phyloP scores from a whole-genome alignment of 2,888 invertebrate genomes.

The Trichopria drosophilae region DNA sequence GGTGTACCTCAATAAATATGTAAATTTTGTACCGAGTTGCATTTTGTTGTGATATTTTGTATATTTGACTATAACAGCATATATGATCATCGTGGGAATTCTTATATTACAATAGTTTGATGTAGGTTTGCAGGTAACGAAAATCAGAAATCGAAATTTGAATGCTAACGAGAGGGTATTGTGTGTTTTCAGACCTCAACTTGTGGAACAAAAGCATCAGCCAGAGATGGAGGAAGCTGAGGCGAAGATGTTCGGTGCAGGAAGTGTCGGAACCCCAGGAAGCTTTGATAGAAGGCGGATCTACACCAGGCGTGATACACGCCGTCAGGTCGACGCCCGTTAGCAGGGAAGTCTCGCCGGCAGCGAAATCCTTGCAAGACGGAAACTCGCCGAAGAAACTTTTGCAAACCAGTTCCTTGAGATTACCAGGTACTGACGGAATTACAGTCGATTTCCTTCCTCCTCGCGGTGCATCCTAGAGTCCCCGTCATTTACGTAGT shows the following conservation, averaged over 20 bases:
- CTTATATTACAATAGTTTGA: too few relatives aligned
- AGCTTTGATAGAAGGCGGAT: constrained; percentile 60
- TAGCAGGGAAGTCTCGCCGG: constrained; percentile 54
- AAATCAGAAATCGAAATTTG: too few relatives aligned
- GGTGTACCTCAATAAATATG: too few relatives aligned
- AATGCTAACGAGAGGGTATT: too few relatives aligned
- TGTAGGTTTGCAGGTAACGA: too few relatives aligned
- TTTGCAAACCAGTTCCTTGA: constrained; percentile 57
- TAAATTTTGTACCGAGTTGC: too few relatives aligned
- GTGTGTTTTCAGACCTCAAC: constrained; percentile 71
- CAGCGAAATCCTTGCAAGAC: constrained; percentile 50
- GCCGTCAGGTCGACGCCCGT: constrained; percentile 52
- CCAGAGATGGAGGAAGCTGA: constrained; percentile 74
- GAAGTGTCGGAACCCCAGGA: constrained; percentile 61
- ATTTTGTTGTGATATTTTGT: too few relatives aligned
- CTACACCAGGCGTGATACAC: constrained; percentile 45
- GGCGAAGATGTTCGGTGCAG: constrained; percentile 68
- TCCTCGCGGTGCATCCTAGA: too few relatives aligned
- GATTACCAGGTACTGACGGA: constrained; percentile 55
- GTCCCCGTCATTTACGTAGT: too few relatives aligned
- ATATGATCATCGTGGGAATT: too few relatives aligned
- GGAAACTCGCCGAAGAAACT: constrained; percentile 49
- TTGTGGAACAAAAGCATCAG: constrained; percentile 74
- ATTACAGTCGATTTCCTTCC: neutral
- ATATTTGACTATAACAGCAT: too few relatives aligned